These are phyloP conservation scores for Salmo trutta DNA, from an alignment of 2,797 vertebrate species.

Conservation along the genomic window DNA sequence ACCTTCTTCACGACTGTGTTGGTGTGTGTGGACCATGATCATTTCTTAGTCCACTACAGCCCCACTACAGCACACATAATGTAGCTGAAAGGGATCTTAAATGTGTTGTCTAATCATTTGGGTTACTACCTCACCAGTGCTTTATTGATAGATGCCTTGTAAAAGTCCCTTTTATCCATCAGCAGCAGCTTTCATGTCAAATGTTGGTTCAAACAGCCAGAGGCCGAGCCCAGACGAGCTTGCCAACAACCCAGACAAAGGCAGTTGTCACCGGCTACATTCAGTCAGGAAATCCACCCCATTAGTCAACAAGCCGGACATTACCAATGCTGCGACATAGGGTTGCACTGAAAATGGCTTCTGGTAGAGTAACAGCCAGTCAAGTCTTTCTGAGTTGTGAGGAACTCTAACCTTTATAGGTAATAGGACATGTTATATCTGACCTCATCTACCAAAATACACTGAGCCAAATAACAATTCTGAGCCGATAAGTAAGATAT, in stretches of 20 bases:
- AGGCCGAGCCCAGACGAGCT: neutral
- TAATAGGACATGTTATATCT: neutral
- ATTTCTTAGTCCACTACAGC: no score
- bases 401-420: neutral
- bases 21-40: no score
- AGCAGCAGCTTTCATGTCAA: neutral
- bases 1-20: no score
- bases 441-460: neutral
- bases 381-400: neutral
- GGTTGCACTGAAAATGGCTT: neutral
- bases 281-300: conserved; percentile 40
- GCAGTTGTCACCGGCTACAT: conserved; percentile 6
- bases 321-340: conserved; percentile 23
- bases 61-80: no score
- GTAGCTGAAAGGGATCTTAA: no score
- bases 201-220: conserved; percentile 8
- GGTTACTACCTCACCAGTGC: neutral
- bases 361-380: conserved; percentile 13
- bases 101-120: no score
- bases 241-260: conserved; percentile 35
- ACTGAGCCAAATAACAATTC: neutral
- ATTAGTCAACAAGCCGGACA: conserved; percentile 52
- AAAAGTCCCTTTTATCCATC: neutral
- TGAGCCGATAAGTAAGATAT: neutral
- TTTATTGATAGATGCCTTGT: neutral